Percentiles rank a stretch among this genome's conserved stretches.
Conservation (phyloP, 2,888 invertebrate species). For the Drosophila monieri region DNA sequence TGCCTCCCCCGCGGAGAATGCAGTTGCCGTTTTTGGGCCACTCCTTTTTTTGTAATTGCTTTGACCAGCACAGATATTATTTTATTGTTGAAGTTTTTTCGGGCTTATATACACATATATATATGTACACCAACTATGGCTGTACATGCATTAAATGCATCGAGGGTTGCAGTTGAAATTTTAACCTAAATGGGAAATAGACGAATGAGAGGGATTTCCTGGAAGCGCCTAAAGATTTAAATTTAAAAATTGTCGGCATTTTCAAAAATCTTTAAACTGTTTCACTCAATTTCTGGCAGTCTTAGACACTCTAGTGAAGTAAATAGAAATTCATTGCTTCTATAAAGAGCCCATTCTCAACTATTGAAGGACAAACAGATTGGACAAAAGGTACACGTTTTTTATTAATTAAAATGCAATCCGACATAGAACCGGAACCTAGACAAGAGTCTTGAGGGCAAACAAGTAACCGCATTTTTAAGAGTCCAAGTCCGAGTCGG, state of each 20-base stretch:
- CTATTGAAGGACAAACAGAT: slow-evolving; percentile 64
- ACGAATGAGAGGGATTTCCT: slow-evolving; percentile 5
- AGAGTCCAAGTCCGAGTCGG: slow-evolving; percentile 50
- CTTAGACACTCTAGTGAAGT: background rate
- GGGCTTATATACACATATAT: slow-evolving; percentile 8
- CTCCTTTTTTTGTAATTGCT: slow-evolving; percentile 65
- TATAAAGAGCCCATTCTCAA: background rate
- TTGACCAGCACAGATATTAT: slow-evolving; percentile 61
- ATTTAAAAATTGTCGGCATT: background rate
- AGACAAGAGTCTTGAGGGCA: slow-evolving; percentile 17
- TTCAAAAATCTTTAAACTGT: background rate
- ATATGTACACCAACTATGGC: slow-evolving; percentile 25
- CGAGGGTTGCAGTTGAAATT: slow-evolving; percentile 59
- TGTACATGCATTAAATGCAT: slow-evolving; percentile 63
- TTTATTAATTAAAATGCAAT: slow-evolving; percentile 75
- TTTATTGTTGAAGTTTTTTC: slow-evolving; percentile 40
- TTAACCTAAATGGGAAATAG: slow-evolving; percentile 16
- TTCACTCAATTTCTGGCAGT: background rate
- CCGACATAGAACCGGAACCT: slow-evolving; percentile 15
- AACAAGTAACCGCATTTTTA: slow-evolving; percentile 63
- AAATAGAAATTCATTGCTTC: background rate
- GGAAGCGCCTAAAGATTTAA: slow-evolving; percentile 12
- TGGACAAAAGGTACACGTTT: slow-evolving; percentile 70
- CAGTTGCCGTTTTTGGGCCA: slow-evolving; percentile 23
- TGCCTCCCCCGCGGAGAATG: slow-evolving; percentile 36